A percentile compares a stretch with the other conserved stretches of the same genome.
Evolutionary conservation across 2,113 vertebrate genomes (phyloP).

Genomic region (Geothlypis trichas): DNA sequence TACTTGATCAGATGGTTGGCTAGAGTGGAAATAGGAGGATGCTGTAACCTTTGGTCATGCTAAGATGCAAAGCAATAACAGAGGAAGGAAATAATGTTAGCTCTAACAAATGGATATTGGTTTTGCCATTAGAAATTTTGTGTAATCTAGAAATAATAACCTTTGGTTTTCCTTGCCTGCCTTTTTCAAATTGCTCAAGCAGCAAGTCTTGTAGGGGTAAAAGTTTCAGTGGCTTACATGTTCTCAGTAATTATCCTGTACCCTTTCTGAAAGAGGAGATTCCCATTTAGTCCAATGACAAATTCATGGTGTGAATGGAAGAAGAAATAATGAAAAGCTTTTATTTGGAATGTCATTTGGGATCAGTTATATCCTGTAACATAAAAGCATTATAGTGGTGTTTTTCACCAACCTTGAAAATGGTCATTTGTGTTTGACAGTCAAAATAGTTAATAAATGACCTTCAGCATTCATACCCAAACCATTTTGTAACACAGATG

Average conservation of each 20-base stretch:
- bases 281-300: not conserved
- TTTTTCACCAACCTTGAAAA: not conserved
- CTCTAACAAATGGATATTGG: not conserved
- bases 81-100: not conserved
- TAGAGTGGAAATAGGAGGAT: not conserved
- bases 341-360: constrained; percentile 8
- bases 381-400: not conserved
- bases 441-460: not conserved
- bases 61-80: not conserved
- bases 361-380: not conserved
- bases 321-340: constrained; percentile 2
- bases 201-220: not conserved
- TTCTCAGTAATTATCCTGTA: not conserved
- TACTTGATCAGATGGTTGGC: not conserved
- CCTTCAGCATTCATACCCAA: not conserved
- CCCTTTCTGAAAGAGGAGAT: not conserved
- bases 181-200: not conserved
- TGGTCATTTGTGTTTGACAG: constrained; percentile 10
- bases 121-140: not conserved
- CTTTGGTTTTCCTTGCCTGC: not conserved
- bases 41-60: not conserved
- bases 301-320: not conserved
- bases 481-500: not conserved
- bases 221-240: not conserved
- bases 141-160: not conserved